Evolutionary conservation across 1,140 invertebrate species (phyloP).

Genomic region (Lutraria rhynchaena): DNA sequence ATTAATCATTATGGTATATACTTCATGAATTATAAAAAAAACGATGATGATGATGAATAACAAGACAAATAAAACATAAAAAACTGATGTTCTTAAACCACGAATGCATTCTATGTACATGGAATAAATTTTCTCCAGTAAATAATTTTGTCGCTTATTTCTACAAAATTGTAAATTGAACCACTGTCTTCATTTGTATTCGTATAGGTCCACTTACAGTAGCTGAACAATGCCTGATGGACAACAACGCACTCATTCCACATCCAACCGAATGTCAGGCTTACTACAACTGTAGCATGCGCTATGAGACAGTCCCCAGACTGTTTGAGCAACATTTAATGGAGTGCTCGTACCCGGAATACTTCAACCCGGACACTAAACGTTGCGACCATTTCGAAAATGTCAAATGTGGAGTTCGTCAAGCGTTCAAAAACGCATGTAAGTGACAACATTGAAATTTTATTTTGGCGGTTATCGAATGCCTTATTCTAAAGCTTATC

Average conservation of each 20-base stretch:
- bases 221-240: conserved; percentile 39
- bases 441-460: too few species aligned
- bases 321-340: conserved; percentile 63
- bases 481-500: too few species aligned
- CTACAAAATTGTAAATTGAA: too few species aligned
- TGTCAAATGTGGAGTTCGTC: conserved; percentile 65
- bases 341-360: conserved; percentile 69
- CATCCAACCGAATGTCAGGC: conserved; percentile 67
- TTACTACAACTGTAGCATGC: conserved; percentile 65
- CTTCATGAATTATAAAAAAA: too few species aligned
- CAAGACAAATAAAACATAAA: too few species aligned
- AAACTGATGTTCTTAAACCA: too few species aligned
- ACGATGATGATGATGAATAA: too few species aligned
- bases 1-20: too few species aligned
- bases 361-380: conserved; percentile 58
- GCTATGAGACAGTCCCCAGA: conserved; percentile 37
- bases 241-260: conserved; percentile 46
- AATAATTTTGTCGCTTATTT: too few species aligned
- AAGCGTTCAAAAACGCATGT: conserved; percentile 61
- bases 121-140: too few species aligned
- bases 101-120: too few species aligned
- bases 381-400: conserved; percentile 59
- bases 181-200: neutral
- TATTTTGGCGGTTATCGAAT: too few species aligned
- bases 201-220: conserved; percentile 45